Conservation (phyloP, 2,113 vertebrate species). For the Climacteris rufus region DNA sequence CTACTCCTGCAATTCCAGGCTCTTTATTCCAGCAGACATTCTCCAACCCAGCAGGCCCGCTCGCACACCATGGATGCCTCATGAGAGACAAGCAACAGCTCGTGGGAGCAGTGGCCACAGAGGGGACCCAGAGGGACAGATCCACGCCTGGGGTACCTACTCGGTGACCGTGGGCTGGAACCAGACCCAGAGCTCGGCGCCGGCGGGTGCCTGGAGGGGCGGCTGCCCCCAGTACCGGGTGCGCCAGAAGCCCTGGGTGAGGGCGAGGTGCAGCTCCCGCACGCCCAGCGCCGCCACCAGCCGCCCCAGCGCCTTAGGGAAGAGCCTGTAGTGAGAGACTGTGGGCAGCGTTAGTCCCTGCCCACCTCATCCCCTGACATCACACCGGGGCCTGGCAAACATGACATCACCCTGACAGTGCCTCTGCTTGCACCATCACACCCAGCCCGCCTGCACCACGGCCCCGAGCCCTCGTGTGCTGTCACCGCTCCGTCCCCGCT, state of each 20-base stretch:
- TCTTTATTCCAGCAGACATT: neutral
- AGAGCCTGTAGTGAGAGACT: constrained; percentile 95
- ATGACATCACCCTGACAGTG: accelerated
- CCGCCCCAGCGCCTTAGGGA: constrained; percentile 93
- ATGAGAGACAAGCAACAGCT: accelerated
- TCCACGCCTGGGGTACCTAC: constrained; percentile 68
- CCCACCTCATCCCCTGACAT: accelerated
- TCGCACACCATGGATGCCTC: accelerated
- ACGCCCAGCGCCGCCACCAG: constrained; percentile 92
- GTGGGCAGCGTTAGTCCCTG: neutral
- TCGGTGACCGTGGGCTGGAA: constrained; percentile 89
- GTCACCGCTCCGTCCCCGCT: too few species aligned
- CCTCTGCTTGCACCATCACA: neutral
- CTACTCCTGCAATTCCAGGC: neutral
- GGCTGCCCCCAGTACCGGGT: constrained; percentile 92
- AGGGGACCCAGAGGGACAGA: neutral
- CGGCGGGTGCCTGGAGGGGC: constrained; percentile 83
- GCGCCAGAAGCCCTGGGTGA: constrained; percentile 90
- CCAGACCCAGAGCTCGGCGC: constrained; percentile 89
- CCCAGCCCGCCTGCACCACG: accelerated
- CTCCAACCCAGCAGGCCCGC: accelerated
- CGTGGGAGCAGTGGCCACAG: accelerated
- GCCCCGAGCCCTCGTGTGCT: accelerated
- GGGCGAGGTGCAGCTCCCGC: constrained; percentile 87
- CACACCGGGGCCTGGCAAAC: neutral